These are phyloP conservation scores for Hesperophylax magnus DNA, from an alignment of 1,140 invertebrate species.

Conservation along the genomic window DNA sequence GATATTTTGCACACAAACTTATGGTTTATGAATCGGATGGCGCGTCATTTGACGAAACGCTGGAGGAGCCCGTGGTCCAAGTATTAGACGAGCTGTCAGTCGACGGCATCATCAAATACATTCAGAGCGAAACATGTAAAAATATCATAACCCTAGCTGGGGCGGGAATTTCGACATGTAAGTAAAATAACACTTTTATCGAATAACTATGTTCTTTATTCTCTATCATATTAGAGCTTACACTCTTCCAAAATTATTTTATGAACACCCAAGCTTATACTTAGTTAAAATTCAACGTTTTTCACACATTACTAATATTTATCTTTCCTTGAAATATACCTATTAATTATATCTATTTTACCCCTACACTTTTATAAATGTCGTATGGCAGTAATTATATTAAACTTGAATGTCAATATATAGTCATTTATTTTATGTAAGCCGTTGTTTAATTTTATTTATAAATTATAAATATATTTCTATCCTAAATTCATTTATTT, in stretches of 20 bases:
- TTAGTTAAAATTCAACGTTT: too few relatives aligned
- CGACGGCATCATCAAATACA: conserved; percentile 68
- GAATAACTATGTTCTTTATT: neutral
- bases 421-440: too few relatives aligned
- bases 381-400: too few relatives aligned
- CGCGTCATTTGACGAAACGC: conserved; percentile 19
- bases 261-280: neutral
- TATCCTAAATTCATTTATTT: too few relatives aligned
- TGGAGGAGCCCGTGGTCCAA: conserved; percentile 56
- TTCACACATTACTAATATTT: too few relatives aligned
- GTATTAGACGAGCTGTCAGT: conserved; percentile 67
- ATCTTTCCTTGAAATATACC: too few relatives aligned
- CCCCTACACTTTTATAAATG: too few relatives aligned
- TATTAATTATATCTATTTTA: too few relatives aligned
- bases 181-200: conserved; percentile 62
- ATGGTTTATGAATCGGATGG: conserved; percentile 62
- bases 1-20: conserved; percentile 67
- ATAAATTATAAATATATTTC: too few relatives aligned
- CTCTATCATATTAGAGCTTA: neutral
- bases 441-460: too few relatives aligned
- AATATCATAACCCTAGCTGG: conserved; percentile 95
- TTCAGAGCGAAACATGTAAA: conserved; percentile 79
- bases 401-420: too few relatives aligned
- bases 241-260: neutral
- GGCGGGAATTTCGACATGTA: conserved; percentile 95